These are phyloP conservation scores for Meriones psammophilus DNA, from an alignment of 2,797 vertebrate species.

Conservation along the genomic window DNA sequence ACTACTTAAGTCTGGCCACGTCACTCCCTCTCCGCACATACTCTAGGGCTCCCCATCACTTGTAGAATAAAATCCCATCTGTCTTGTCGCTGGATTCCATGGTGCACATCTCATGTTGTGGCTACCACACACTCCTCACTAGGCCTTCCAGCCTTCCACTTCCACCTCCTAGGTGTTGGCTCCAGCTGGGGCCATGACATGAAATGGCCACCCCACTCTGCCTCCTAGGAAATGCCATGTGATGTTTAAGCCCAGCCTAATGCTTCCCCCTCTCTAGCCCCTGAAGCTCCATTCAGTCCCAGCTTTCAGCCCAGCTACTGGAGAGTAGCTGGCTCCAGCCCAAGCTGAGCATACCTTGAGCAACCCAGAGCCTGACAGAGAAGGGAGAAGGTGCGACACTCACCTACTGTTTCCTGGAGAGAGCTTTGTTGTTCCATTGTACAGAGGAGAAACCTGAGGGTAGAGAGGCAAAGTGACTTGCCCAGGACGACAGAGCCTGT, in stretches of 20 bases:
- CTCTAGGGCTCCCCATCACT: neutral
- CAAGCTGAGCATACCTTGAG: neutral
- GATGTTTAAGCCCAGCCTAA: neutral
- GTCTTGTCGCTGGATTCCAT: neutral
- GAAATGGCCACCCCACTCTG: neutral
- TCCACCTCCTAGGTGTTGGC: neutral
- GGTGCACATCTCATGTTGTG: neutral
- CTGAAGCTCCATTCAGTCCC: neutral
- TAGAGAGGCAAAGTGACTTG: neutral
- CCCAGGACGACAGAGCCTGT: neutral
- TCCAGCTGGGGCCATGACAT: neutral
- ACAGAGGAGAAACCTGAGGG: neutral
- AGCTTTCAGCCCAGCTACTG: no score
- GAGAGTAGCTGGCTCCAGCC: no score
- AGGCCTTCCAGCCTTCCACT: neutral
- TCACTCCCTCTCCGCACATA: neutral
- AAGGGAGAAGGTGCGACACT: neutral
- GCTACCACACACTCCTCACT: no score
- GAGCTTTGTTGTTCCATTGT: neutral
- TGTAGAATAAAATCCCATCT: neutral
- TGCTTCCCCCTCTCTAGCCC: neutral
- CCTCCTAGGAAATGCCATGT: neutral
- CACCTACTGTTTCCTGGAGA: neutral
- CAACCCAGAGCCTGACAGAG: neutral
- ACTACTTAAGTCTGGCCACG: neutral